These are phyloP conservation scores for Clinocottus analis DNA, from an alignment of 2,113 vertebrate species.

Conservation along the genomic window DNA sequence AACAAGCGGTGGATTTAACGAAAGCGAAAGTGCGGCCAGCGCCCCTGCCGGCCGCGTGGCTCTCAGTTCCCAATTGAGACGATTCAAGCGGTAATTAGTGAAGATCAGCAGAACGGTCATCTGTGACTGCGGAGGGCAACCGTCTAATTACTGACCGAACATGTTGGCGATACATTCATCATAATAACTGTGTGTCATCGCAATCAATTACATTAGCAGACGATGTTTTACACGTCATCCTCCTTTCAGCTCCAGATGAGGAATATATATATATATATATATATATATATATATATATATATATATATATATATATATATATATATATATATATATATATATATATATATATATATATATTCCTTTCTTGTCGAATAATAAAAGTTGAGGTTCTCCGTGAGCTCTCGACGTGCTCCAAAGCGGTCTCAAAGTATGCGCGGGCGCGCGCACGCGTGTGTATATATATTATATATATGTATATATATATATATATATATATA, in stretches of 20 bases:
- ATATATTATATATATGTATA: no score
- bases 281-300: no score
- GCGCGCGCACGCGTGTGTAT: not conserved
- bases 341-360: no score
- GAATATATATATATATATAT: no score
- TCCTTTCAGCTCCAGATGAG: no score
- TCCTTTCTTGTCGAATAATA: conserved; percentile 52
- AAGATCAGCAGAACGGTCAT: conserved; percentile 20
- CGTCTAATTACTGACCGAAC: conserved; percentile 16
- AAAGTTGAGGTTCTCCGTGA: conserved; percentile 66
- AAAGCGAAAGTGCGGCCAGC: not conserved
- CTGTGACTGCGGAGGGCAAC: conserved; percentile 6
- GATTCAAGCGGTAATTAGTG: conserved; percentile 18
- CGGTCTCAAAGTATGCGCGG: not conserved
- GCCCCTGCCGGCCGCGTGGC: conserved; percentile 50
- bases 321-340: no score
- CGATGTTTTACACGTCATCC: not conserved
- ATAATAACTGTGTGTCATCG: not conserved
- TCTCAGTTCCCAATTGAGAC: not conserved
- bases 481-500: no score
- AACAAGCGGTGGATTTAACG: not conserved
- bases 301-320: no score
- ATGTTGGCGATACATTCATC: not conserved
- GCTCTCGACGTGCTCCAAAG: conserved; percentile 40
- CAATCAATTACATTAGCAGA: not conserved